Conservation (phyloP, 2,797 vertebrate species). For the Syngnathus acus region DNA sequence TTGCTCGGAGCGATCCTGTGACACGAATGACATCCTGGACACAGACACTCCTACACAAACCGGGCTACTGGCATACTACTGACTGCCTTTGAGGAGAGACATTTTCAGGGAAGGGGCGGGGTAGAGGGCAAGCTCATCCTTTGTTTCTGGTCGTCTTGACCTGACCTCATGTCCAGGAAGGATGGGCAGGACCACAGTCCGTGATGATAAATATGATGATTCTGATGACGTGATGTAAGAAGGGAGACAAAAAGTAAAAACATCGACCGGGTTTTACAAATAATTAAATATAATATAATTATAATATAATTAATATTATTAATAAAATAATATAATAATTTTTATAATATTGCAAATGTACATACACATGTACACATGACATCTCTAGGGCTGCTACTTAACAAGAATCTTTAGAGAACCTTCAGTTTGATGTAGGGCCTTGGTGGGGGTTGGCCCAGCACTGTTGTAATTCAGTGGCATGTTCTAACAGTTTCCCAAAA, state of each 20-base stretch:
- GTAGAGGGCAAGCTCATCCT: constrained; percentile 32
- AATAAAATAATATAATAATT: no score
- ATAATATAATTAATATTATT: no score
- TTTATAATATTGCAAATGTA: neutral
- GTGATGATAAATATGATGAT: constrained; percentile 35
- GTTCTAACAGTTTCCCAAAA: constrained; percentile 34
- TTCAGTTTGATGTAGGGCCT: neutral
- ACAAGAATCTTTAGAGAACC: neutral
- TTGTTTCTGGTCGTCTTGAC: constrained; percentile 47
- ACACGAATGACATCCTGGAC: neutral
- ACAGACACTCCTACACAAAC: neutral
- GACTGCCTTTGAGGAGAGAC: neutral
- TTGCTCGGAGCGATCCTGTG: neutral
- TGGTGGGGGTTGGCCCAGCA: neutral
- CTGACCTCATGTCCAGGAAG: constrained; percentile 66
- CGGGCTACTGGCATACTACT: neutral
- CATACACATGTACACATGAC: no score
- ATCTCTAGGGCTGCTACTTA: neutral
- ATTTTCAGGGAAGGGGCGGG: neutral
- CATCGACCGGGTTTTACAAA: neutral
- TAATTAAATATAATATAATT: neutral
- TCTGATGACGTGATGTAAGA: neutral
- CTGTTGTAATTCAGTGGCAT: neutral
- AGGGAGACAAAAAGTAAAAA: neutral
- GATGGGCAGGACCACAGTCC: constrained; percentile 61